These are phyloP conservation scores for Leptodactylus fuscus DNA, from an alignment of 2,113 vertebrate species.

Conservation along the genomic window DNA sequence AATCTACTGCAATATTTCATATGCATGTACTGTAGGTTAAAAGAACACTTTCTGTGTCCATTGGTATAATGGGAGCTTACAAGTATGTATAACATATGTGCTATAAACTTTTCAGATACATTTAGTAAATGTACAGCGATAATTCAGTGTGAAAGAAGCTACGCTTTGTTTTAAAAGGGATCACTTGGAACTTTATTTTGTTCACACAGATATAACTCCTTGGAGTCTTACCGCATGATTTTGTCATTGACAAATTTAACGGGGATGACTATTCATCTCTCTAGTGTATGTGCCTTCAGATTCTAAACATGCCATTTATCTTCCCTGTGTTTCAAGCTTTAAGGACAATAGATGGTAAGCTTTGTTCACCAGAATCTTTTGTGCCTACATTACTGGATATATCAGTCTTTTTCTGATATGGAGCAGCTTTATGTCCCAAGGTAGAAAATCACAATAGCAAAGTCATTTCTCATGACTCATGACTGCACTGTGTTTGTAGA, in stretches of 20 bases:
- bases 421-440: neutral
- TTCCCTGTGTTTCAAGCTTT: neutral
- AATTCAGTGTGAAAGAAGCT: too few relatives aligned
- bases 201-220: neutral
- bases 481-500: neutral
- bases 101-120: too few relatives aligned
- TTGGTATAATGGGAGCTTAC: too few relatives aligned
- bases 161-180: too few relatives aligned
- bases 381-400: neutral
- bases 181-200: neutral
- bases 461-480: neutral
- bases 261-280: neutral
- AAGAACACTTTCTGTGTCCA: too few relatives aligned
- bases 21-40: too few relatives aligned
- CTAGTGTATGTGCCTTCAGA: neutral
- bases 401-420: neutral
- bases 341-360: slow-evolving; percentile 5
- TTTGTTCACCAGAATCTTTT: slow-evolving; percentile 4
- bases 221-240: neutral
- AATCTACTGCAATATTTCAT: too few relatives aligned
- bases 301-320: slow-evolving; percentile 1
- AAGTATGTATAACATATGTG: too few relatives aligned
- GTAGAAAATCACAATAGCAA: neutral
- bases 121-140: too few relatives aligned
- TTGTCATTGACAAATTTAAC: slow-evolving; percentile 7